Evolutionary conservation across 2,888 invertebrate species (phyloP), one percentile per base, ranked within the genome.

Genomic region (Linyphia triangularis): DNA sequence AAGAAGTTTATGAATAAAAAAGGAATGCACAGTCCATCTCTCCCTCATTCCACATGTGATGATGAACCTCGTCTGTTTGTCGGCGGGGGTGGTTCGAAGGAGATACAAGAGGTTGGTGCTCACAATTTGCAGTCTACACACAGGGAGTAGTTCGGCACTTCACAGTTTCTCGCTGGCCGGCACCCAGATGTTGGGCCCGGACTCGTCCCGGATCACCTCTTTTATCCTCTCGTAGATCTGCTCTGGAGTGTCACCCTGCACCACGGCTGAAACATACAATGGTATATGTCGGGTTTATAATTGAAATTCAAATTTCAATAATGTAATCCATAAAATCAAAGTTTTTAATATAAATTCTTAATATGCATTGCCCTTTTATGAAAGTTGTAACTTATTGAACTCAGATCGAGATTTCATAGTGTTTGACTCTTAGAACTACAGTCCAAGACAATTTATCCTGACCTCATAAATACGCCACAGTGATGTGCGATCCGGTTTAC

Each of bases 151-250:
- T 6, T n/a, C 16, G 16, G 6, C 13, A 22, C 26, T 37, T 90
- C 89, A 91, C 86, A 91, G 89, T 63, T 91, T 91, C 22, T 99
- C 98, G 93, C 98, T 97, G 91, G 97, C 96, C 91, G 98, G 97
- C 92, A 99, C 97, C 99, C 99, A 99, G 93, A 99, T 98, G 92
- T 95, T 95, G 92, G 98, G 97, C 91, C 98, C 98, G 91, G 98
- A 97, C 94, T 99, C 98, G 92, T 97, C 97, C 92, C 95, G 95
- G 93, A 99, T 98, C 91, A 98, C 97, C 92, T 97, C 96, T 94
- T 99, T 98, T 91, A 98, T 97, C 94, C 96, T 96, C 91, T 95
- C 95, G 94, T 99, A 98, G 92, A 99, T 97, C 93, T 99, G 99
- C 93, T 98, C 98, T 40, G 98, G 97, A 81, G 99, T 98, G 93